phyloP scores from a whole-genome alignment of 2,113 vertebrate genomes.

The Calonectris borealis region DNA sequence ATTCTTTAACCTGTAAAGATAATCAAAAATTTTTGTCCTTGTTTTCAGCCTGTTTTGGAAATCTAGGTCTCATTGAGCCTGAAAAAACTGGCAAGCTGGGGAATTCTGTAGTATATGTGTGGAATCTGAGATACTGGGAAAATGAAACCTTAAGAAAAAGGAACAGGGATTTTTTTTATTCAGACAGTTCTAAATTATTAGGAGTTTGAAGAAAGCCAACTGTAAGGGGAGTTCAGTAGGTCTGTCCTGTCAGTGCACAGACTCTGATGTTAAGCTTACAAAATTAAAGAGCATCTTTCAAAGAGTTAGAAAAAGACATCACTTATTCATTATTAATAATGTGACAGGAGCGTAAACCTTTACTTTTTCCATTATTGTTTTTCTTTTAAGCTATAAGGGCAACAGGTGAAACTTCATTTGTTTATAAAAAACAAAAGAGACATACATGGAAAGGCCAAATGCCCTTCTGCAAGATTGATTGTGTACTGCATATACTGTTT shows the following conservation, averaged over 20 bases:
- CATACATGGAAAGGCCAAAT: not conserved
- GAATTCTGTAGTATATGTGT: not conserved
- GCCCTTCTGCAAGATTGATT: not conserved
- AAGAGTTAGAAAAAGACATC: not conserved
- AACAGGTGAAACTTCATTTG: not conserved
- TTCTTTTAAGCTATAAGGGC: not conserved
- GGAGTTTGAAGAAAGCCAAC: not conserved
- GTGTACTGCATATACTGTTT: not conserved
- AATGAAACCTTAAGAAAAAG: not conserved
- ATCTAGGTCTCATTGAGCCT: not conserved
- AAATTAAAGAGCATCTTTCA: not conserved
- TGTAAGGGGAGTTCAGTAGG: not conserved
- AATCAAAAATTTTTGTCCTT: not conserved
- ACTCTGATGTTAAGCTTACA: not conserved
- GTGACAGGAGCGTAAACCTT: not conserved
- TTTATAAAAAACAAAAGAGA: not conserved
- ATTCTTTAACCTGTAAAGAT: not conserved
- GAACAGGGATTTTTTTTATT: not conserved
- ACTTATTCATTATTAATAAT: not conserved
- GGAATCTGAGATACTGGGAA: not conserved
- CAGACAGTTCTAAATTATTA: not conserved
- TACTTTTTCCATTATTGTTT: not conserved
- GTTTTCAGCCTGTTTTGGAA: not conserved
- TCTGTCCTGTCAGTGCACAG: not conserved
- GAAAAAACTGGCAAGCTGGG: not conserved